phyloP scores from a whole-genome alignment of 2,797 vertebrate species.

The Cuculus canorus region DNA sequence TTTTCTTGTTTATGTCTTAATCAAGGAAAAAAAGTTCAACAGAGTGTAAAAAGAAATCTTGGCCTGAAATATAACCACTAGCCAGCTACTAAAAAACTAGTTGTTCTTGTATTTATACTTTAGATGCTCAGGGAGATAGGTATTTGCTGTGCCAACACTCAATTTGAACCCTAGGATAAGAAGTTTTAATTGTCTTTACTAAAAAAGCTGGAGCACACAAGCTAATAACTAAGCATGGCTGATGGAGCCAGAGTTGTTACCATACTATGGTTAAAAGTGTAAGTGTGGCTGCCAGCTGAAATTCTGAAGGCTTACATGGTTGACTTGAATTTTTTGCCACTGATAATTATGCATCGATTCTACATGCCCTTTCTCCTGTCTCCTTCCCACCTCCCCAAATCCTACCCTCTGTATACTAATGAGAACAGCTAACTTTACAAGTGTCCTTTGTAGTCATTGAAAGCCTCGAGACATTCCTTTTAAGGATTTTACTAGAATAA shows the following conservation, averaged over 20 bases:
- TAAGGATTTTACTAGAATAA: slow-evolving; percentile 70
- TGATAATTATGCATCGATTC: slow-evolving; percentile 11
- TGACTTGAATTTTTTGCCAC: background rate
- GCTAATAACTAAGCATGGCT: background rate
- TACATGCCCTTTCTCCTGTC: background rate
- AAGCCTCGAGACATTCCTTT: slow-evolving; percentile 61
- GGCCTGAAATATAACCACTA: background rate
- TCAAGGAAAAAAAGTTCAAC: background rate
- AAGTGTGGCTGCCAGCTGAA: background rate
- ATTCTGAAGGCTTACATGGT: background rate
- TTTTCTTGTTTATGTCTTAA: background rate
- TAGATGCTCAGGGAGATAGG: background rate
- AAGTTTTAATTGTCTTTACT: background rate
- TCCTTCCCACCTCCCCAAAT: background rate
- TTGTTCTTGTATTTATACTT: background rate
- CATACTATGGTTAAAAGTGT: background rate
- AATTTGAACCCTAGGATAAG: background rate
- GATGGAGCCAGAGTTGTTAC: background rate
- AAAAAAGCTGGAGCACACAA: background rate
- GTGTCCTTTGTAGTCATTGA: slow-evolving; percentile 65
- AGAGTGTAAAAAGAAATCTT: background rate
- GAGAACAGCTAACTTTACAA: slow-evolving; percentile 70
- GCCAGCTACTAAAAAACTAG: background rate
- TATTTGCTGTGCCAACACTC: background rate
- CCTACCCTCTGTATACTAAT: slow-evolving; percentile 53